Evolutionary conservation across 2,797 vertebrate genomes (phyloP), one percentile per base, ranked within the genome.

Genomic region (Oryzias dopingdopingensis): DNA sequence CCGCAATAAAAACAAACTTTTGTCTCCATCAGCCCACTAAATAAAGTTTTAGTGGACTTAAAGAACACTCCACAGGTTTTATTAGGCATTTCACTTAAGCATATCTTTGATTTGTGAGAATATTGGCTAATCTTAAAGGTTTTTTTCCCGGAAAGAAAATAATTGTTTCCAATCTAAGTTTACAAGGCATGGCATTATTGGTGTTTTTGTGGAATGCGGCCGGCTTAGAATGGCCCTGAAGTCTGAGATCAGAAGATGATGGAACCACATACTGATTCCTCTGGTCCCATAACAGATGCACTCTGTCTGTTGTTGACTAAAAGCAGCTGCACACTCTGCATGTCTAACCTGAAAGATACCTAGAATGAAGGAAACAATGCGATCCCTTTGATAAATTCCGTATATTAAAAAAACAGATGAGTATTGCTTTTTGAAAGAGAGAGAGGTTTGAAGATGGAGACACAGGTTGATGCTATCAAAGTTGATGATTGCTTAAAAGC

Each of bases 1-100:
- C 70, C 74, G 80, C 88, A 85, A 88, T 90, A 91, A 89, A 89
- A 89, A 79, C 70, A 29, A 77, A 81, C 70, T 60, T 76, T 78
- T 81, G 63, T 41, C 59, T 77, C 62, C 45, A 64, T 74, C 78
- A 78, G 78, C 78, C 75, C 26, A 6, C 66, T 55, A 56, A 76
- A 74, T 76, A 63, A 77, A 80, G 60, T 55, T 67, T 63, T 78
- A 72, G 58, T 70, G 70, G 79, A 67, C 62, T 52, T n/a, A 45
- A 57, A 53, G 52, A 63, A 50, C 26, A 49, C 0, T 58, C 26
- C 49, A 62, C 70, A 47, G 17, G 17, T 52, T 62, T 51, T 56
- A 85, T 82, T 80, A 83, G 45, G 45, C 15, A n/a, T 54, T 10
- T 59, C 53, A 75, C 40, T 76, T 46, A 49, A 43, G 4, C 23